Evolutionary conservation across 2,113 vertebrate species (phyloP).

Genomic region (Macquaria australasica): DNA sequence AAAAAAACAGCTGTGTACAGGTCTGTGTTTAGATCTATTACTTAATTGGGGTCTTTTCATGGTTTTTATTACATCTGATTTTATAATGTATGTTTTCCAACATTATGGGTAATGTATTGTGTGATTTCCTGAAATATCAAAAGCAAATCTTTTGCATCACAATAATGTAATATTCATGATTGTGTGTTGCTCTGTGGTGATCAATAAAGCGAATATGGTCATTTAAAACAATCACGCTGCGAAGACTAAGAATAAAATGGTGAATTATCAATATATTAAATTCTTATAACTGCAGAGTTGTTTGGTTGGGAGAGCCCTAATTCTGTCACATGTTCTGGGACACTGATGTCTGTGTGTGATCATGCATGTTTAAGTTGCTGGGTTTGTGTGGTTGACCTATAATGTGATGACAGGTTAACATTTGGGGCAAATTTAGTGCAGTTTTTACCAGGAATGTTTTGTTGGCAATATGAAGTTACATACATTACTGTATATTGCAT

Average conservation of each 20-base stretch:
- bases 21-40: conserved; percentile 22
- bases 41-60: background rate
- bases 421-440: conserved; percentile 45
- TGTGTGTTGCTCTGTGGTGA: conserved; percentile 22
- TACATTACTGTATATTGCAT: conserved; percentile 11
- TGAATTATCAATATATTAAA: background rate
- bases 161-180: conserved; percentile 8
- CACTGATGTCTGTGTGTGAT: conserved; percentile 37
- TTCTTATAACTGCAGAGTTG: background rate
- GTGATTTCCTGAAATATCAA: conserved; percentile 23
- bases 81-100: conserved; percentile 8
- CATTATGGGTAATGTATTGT: conserved; percentile 14
- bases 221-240: conserved; percentile 2
- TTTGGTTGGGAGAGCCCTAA: conserved; percentile 5
- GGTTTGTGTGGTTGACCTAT: conserved; percentile 29
- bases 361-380: conserved; percentile 58
- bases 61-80: background rate
- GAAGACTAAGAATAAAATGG: conserved; percentile 33
- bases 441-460: conserved; percentile 9
- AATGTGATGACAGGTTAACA: conserved; percentile 29
- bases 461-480: background rate
- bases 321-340: conserved; percentile 33
- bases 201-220: conserved; percentile 6
- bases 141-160: conserved; percentile 35
- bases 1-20: background rate